Base-by-base conservation (phyloP, 2,797 vertebrate species). In the Neosilurus mollespiculum region DNA sequence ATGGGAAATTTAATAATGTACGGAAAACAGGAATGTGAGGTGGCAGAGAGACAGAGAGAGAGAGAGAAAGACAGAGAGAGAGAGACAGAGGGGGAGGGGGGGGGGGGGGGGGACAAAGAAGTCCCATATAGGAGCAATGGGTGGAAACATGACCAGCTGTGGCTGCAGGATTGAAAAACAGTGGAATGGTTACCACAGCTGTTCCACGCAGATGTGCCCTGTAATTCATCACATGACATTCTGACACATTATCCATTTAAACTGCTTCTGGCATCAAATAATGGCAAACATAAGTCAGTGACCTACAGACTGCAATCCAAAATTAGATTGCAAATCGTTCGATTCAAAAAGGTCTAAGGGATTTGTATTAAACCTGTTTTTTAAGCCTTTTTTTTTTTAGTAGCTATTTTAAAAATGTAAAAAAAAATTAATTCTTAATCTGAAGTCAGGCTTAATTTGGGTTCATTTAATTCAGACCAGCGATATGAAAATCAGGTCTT, bases 181-280 rank as follows among this genome's bases (percentile, higher is more conserved):
- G 73, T 84, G 78, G 77, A 86, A 81, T 85, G 82, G 83, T 88
- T 84, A 84, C 81, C 83, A 87, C 91, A 91, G 90, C 91, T 93
- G 91, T 87, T 92, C 89, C 86, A 88, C 81, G 84, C 91, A 93
- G 91, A 92, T 91, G 90, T 92, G 89, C 87, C 87, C 78, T 84
- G 56, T 53, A 91, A 92, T 92, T 89, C 78, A 92, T 92, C 90
- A 90, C 89, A 88, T 90, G 86, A 84, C 82, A 89, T 87, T 90
- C 88, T 87, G 83, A 87, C 86, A 91, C 90, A 90, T 92, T 85
- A 90, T 88, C 89, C 84, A 88, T 89, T 91, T 91, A 90, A 71
- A 82, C 64, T 84, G 86, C 73, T 85, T 88, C 90, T 88, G 84
- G 70, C 83, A 88, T 73, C 84, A 90, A 89, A 91, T 82, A 67